Evolutionary conservation across 2,113 vertebrate species (phyloP).

Genomic region (Dinomys branickii): DNA sequence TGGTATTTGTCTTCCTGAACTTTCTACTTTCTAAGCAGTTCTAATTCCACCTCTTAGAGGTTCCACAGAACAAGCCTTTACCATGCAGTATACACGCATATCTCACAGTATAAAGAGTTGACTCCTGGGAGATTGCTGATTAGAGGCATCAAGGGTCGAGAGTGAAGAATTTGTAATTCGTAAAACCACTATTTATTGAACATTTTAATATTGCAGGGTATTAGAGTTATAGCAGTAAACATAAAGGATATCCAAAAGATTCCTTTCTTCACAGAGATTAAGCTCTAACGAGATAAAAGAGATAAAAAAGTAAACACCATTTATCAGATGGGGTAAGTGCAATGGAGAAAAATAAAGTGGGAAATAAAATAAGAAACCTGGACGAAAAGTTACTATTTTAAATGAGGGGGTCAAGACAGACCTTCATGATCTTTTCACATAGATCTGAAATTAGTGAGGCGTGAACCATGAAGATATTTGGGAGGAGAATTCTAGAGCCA

Average conservation of each 20-base stretch:
- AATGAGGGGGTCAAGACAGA: not conserved
- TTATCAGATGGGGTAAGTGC: not conserved
- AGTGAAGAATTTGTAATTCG: conserved; percentile 29
- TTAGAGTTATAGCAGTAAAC: not conserved
- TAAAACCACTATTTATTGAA: conserved; percentile 1
- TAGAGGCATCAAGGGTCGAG: not conserved
- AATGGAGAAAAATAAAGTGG: not conserved
- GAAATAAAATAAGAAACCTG: not conserved
- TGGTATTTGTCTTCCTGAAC: conserved; percentile 32
- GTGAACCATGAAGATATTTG: not conserved
- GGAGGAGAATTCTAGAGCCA: not conserved
- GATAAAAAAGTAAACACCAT: not conserved
- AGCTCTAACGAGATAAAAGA: not conserved
- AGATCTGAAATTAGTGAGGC: not conserved
- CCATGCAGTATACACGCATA: not conserved
- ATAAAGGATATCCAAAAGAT: not conserved
- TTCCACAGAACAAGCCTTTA: not conserved
- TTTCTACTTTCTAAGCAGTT: not conserved
- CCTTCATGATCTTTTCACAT: not conserved
- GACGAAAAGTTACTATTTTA: not conserved
- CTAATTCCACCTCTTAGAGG: conserved; percentile 9
- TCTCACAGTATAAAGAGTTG: not conserved
- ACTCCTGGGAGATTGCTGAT: conserved; percentile 28
- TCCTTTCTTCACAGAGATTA: not conserved
- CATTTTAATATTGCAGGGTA: not conserved